Evolutionary conservation across 2,797 vertebrate species (phyloP).

Genomic region (Protonibea diacanthus): DNA sequence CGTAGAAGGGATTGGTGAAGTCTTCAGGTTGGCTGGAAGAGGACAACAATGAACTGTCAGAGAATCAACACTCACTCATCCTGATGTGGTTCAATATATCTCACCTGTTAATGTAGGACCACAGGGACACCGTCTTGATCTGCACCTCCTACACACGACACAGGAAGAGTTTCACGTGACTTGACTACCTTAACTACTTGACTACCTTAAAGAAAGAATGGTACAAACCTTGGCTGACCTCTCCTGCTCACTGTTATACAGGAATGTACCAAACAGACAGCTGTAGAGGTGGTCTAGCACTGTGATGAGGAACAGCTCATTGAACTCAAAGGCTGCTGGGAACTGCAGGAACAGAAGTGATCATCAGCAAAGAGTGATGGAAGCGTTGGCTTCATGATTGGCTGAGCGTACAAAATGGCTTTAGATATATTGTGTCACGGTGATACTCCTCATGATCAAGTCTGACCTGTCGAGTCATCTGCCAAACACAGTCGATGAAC

Average conservation of each 20-base stretch:
- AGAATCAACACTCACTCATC: background rate
- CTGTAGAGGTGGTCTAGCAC: conserved; percentile 98
- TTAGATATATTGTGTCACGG: background rate
- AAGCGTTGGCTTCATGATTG: background rate
- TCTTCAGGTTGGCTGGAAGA: conserved; percentile 90
- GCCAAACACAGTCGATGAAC: conserved; percentile 99
- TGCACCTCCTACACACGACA: conserved; percentile 85
- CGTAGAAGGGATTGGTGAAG: conserved; percentile 96
- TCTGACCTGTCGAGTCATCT: conserved; percentile 91
- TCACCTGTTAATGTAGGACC: conserved; percentile 94
- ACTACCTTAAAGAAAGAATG: background rate
- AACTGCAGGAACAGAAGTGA: conserved; percentile 82
- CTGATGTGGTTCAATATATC: accelerated
- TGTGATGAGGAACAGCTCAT: conserved; percentile 94
- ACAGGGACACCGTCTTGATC: conserved; percentile 90
- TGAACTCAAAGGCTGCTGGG: conserved; percentile 97
- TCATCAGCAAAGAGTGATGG: background rate
- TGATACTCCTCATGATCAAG: no score
- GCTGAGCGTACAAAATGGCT: background rate
- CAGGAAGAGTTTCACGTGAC: background rate
- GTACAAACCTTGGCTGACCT: conserved; percentile 86
- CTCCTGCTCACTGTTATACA: conserved; percentile 94
- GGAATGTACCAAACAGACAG: conserved; percentile 96
- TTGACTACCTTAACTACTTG: no score
- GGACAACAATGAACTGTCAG: background rate